phyloP scores from a whole-genome alignment of 2,113 vertebrate species.

The Tupaia tana region DNA sequence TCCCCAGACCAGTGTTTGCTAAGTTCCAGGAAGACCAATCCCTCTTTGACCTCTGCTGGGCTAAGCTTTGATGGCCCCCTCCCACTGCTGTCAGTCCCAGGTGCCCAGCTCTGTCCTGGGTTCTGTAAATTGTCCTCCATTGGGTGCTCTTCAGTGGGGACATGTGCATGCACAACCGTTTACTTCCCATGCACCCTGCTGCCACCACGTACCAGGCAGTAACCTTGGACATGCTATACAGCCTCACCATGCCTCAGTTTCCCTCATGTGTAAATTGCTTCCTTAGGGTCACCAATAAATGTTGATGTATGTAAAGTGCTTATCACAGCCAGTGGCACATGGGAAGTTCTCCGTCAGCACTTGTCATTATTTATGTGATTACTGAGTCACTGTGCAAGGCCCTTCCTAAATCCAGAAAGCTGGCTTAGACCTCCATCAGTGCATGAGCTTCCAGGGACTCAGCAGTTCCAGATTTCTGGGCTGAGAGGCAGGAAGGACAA shows the following conservation, averaged over 20 bases:
- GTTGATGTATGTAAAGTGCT: not conserved
- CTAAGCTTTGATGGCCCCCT: not conserved
- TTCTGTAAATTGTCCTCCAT: fast-evolving
- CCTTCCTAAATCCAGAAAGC: not conserved
- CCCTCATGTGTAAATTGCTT: not conserved
- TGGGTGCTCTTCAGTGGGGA: not conserved
- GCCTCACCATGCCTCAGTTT: not conserved
- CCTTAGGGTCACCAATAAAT: not conserved
- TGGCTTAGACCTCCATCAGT: not conserved
- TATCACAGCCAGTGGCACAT: fast-evolving
- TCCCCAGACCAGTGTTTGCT: not conserved
- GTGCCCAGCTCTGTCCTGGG: not conserved
- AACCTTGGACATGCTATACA: not conserved
- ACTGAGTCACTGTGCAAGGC: not conserved
- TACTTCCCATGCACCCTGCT: not conserved
- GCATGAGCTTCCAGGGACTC: fast-evolving
- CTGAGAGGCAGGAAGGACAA: not conserved
- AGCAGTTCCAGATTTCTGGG: not conserved
- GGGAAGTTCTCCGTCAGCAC: fast-evolving
- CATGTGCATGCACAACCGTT: not conserved
- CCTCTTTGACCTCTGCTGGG: not conserved
- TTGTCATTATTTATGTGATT: not conserved
- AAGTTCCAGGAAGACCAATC: fast-evolving
- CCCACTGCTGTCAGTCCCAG: not conserved
- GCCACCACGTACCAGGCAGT: too few species aligned